These are phyloP conservation scores for Agrochola macilenta DNA, from an alignment of 2,888 invertebrate species.

Conservation along the genomic window DNA sequence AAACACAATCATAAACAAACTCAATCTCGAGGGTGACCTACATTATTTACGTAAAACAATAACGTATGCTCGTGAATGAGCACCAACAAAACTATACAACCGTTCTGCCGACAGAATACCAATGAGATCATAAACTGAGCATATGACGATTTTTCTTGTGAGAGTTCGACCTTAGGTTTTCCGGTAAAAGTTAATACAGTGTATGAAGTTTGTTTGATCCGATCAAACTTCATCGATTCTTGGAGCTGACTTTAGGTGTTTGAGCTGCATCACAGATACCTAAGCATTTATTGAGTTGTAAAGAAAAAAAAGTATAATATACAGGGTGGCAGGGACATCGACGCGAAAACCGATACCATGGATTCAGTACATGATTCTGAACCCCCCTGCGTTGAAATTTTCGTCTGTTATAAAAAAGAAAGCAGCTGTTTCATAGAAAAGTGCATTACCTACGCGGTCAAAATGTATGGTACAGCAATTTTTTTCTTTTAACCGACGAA, in stretches of 20 bases:
- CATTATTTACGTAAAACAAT: constrained; percentile 18
- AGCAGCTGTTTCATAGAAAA: too few relatives aligned
- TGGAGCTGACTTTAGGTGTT: not conserved
- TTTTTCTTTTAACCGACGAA: too few relatives aligned
- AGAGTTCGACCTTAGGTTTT: constrained; percentile 4
- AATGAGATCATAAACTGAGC: constrained; percentile 4
- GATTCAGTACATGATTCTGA: too few relatives aligned
- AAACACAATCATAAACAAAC: not conserved
- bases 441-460: too few relatives aligned
- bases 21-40: not conserved
- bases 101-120: constrained; percentile 11
- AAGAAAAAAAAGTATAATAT: too few relatives aligned
- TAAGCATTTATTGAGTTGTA: too few relatives aligned
- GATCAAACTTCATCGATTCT: not conserved
- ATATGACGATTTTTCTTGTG: not conserved
- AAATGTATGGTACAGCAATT: too few relatives aligned
- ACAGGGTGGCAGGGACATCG: too few relatives aligned
- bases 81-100: constrained; percentile 9
- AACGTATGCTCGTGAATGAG: constrained; percentile 1
- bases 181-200: not conserved
- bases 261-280: not conserved
- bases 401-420: too few relatives aligned
- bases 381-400: too few relatives aligned
- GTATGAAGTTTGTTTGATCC: not conserved
- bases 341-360: too few relatives aligned